These are phyloP conservation scores for Acanthurus leucopareius DNA, from an alignment of 2,797 vertebrate genomes.

Conservation along the genomic window DNA sequence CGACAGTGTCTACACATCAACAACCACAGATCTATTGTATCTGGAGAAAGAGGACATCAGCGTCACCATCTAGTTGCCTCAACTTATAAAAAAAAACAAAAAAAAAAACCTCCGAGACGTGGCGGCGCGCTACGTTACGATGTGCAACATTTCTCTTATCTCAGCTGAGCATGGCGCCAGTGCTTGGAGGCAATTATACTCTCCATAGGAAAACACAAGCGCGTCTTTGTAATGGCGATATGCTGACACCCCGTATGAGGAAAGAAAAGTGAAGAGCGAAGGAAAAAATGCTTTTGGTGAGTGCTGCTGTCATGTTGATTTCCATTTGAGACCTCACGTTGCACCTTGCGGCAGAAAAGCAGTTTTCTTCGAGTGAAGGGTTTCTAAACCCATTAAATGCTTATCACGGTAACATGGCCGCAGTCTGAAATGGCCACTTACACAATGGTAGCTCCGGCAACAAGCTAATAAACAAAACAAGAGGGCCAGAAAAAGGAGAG, in stretches of 20 bases:
- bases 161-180: constrained; percentile 44
- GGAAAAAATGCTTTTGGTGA: constrained; percentile 40
- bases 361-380: constrained; percentile 45
- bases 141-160: constrained; percentile 21
- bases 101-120: neutral
- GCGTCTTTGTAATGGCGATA: constrained; percentile 41
- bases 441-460: constrained; percentile 51
- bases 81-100: neutral
- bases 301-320: constrained; percentile 54
- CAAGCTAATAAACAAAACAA: constrained; percentile 65
- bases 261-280: constrained; percentile 40
- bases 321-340: constrained; percentile 50
- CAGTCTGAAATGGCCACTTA: constrained; percentile 68
- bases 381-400: constrained; percentile 68
- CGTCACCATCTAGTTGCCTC: constrained; percentile 43
- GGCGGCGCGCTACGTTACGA: constrained; percentile 4
- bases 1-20: constrained; percentile 80
- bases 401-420: constrained; percentile 51
- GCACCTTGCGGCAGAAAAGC: constrained; percentile 52
- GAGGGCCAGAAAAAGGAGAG: constrained; percentile 9
- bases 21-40: constrained; percentile 78
- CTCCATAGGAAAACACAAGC: constrained; percentile 54
- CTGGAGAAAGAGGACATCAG: constrained; percentile 62
- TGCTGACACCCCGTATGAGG: constrained; percentile 48
- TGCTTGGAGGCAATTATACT: constrained; percentile 52